These are phyloP conservation scores for Cryptotis parvus DNA, from an alignment of 2,113 vertebrate species.

Conservation along the genomic window DNA sequence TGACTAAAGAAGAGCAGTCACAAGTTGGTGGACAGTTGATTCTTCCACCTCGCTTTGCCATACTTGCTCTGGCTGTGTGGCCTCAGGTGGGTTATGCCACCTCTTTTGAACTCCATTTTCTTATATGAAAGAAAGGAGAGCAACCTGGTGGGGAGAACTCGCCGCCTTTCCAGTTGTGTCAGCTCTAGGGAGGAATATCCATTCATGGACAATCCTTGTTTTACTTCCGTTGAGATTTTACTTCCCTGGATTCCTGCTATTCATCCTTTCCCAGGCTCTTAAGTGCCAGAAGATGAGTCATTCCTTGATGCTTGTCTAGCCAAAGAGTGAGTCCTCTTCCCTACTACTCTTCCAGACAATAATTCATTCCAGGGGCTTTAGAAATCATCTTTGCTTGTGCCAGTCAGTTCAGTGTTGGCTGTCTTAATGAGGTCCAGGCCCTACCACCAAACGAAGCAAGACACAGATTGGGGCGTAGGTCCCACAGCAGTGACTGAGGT, in stretches of 20 bases:
- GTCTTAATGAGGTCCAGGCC: neutral
- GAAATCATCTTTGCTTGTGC: neutral
- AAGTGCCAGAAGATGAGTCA: neutral
- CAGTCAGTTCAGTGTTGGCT: neutral
- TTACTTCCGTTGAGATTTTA: neutral
- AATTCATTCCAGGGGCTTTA: neutral
- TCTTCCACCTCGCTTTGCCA: neutral
- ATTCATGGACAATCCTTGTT: neutral
- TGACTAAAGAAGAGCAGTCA: neutral
- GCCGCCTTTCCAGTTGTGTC: neutral
- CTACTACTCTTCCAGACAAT: neutral
- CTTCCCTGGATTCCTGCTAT: neutral
- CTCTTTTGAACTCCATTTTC: neutral
- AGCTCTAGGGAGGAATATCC: fast-evolving
- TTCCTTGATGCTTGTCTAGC: neutral
- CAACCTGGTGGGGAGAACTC: neutral
- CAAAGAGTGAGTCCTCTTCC: neutral
- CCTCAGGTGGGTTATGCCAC: neutral
- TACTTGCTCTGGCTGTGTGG: neutral
- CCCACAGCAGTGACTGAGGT: neutral
- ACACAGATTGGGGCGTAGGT: neutral
- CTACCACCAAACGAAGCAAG: neutral
- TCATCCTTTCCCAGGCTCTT: constrained; percentile 29
- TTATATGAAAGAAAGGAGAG: neutral
- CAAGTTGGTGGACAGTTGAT: neutral